Conservation (phyloP, 1,140 invertebrate species). For the Danaus melanippus region DNA sequence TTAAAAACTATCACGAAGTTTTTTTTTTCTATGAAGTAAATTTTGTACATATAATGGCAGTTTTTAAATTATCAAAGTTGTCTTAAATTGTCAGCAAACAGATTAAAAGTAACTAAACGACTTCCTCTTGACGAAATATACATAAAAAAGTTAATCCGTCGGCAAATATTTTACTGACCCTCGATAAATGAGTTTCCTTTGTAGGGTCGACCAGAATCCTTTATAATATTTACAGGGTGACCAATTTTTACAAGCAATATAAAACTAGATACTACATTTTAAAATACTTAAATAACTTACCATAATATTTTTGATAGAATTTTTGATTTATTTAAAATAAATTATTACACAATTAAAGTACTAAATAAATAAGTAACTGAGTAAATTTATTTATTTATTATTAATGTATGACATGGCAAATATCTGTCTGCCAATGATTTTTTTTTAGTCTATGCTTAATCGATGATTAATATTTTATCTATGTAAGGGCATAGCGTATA, state of each 20-base stretch:
- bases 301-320: too few relatives aligned
- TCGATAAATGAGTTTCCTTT: slow-evolving; percentile 12
- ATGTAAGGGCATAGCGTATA: too few relatives aligned
- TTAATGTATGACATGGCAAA: slow-evolving; percentile 1
- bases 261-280: not conserved
- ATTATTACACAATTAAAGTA: not conserved
- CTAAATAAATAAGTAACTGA: not conserved
- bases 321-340: not conserved
- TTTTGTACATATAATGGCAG: too few relatives aligned
- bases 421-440: too few relatives aligned
- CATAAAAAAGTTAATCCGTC: slow-evolving; percentile 9
- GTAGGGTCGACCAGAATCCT: not conserved
- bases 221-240: slow-evolving; percentile 10
- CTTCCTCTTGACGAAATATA: not conserved
- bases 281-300: too few relatives aligned
- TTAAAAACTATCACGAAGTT: too few relatives aligned
- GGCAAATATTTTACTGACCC: slow-evolving; percentile 17
- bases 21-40: too few relatives aligned
- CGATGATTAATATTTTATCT: too few relatives aligned
- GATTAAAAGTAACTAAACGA: too few relatives aligned
- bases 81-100: too few relatives aligned
- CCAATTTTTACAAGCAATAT: not conserved
- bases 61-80: too few relatives aligned
- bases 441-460: too few relatives aligned
- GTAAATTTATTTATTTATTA: slow-evolving; percentile 1